Conservation (phyloP, 2,888 invertebrate species). For the Conops quadrifasciatus region DNA sequence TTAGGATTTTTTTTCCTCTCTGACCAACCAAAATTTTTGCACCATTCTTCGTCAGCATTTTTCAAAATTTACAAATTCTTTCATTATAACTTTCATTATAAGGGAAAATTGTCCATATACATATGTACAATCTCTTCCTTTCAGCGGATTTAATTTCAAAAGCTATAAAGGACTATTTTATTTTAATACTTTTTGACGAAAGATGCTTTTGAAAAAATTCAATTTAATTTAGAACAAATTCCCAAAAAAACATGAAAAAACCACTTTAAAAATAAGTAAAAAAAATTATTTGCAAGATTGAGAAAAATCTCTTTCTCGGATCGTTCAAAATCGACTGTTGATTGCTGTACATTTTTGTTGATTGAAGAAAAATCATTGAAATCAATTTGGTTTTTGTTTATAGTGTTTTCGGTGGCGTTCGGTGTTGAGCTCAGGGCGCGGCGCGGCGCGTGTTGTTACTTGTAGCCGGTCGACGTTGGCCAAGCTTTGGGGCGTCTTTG, state of each 20-base stretch:
- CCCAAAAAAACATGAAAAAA: conserved; percentile 34
- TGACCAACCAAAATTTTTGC: conserved; percentile 41
- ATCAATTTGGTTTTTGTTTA: conserved; percentile 26
- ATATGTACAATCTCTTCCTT: no score
- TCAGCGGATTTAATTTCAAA: background rate
- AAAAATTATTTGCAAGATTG: no score
- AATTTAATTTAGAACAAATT: background rate
- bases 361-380: conserved; percentile 55
- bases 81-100: background rate
- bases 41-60: conserved; percentile 28
- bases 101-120: conserved; percentile 11
- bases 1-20: background rate
- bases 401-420: conserved; percentile 37
- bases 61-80: background rate
- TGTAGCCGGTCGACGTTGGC: background rate
- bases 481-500: background rate
- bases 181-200: no score
- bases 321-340: conserved; percentile 40
- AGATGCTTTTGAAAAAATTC: no score
- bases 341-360: conserved; percentile 51
- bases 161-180: background rate
- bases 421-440: conserved; percentile 8
- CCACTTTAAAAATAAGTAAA: background rate
- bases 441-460: conserved; percentile 23
- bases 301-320: background rate